phyloP scores from a whole-genome alignment of 2,888 invertebrate species.

The Lottia gigantea region DNA sequence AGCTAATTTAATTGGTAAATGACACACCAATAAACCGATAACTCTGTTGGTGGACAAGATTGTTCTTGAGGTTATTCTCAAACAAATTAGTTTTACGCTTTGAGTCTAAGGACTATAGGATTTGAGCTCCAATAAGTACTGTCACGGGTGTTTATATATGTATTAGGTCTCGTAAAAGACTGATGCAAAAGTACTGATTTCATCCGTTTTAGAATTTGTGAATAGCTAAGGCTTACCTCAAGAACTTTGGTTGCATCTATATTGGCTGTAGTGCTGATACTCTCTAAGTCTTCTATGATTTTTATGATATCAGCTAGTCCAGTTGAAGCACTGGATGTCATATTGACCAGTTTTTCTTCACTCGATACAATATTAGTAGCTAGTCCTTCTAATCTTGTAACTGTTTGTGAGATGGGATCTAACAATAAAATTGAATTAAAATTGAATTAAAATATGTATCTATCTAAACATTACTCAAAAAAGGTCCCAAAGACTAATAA shows the following conservation, averaged over 20 bases:
- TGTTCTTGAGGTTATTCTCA: too few relatives aligned
- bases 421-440: neutral
- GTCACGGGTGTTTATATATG: neutral
- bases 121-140: neutral
- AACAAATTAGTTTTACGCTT: too few relatives aligned
- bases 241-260: neutral
- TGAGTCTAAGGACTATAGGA: too few relatives aligned
- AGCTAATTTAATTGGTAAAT: too few relatives aligned
- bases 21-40: too few relatives aligned
- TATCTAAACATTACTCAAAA: too few relatives aligned
- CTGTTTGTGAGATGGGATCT: conserved; percentile 13
- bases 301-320: conserved; percentile 6
- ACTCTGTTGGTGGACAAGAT: too few relatives aligned
- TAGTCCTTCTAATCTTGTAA: neutral
- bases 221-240: neutral
- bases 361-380: conserved; percentile 1
- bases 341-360: neutral
- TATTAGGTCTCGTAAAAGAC: neutral
- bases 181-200: too few relatives aligned
- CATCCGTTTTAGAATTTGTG: neutral
- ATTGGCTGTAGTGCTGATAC: neutral
- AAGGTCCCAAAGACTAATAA: too few relatives aligned
- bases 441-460: too few relatives aligned
- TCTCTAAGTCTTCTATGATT: conserved; percentile 6
- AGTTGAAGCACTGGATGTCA: neutral